Conservation (phyloP, 2,113 vertebrate genomes). For the Aptenodytes forsteri region DNA sequence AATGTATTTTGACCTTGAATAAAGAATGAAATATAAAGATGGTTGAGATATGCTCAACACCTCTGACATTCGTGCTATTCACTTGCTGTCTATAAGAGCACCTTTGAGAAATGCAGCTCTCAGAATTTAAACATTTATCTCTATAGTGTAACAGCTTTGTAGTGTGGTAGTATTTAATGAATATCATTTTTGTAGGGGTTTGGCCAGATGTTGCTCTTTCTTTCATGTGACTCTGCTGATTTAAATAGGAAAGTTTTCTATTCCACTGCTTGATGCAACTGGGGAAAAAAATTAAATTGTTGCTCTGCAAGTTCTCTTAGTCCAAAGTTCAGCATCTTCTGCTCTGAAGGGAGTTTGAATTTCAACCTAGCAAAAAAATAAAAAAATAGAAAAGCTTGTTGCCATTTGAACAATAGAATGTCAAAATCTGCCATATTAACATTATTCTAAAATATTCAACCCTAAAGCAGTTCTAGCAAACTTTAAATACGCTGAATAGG, state of each 20-base stretch:
- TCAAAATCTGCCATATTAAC: conserved; percentile 15
- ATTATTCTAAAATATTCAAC: conserved; percentile 32
- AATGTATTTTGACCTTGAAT: not conserved
- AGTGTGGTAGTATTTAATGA: not conserved
- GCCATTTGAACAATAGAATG: conserved; percentile 31
- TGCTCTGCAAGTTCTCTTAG: not conserved
- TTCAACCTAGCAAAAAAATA: not conserved
- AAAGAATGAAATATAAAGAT: not conserved
- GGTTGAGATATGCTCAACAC: not conserved
- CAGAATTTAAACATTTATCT: not conserved
- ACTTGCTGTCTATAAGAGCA: not conserved
- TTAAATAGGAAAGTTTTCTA: not conserved
- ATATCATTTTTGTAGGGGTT: not conserved
- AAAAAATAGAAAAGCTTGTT: not conserved
- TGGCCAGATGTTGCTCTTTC: conserved; percentile 32
- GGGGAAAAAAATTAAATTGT: not conserved
- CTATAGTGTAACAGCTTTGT: not conserved
- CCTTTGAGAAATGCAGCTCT: not conserved
- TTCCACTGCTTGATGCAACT: not conserved
- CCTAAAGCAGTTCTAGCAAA: conserved; percentile 18
- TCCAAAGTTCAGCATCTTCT: not conserved
- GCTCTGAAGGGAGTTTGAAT: not conserved
- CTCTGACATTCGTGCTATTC: not conserved
- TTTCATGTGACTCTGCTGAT: not conserved
- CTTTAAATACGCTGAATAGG: conserved; percentile 34